A percentile compares a stretch with the other conserved stretches of the same genome.
Conservation (phyloP, 2,113 vertebrate species). For the Choloepus hoffmanni region DNA sequence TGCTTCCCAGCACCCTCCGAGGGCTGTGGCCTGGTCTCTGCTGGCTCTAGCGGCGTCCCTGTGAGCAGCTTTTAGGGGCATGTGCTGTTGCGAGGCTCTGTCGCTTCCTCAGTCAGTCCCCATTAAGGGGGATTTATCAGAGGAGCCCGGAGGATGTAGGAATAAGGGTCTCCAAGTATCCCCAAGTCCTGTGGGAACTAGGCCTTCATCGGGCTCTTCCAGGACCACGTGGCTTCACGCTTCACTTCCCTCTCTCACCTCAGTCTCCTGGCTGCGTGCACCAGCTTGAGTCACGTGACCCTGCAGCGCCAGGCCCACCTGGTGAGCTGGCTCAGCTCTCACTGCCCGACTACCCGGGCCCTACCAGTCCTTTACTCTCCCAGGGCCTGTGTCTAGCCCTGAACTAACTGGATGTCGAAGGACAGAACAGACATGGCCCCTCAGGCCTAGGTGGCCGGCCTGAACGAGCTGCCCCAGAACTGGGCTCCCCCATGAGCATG, state of each 20-base stretch:
- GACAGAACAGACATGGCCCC: rapidly evolving
- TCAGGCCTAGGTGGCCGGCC: not conserved
- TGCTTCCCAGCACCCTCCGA: rapidly evolving
- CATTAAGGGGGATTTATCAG: rapidly evolving
- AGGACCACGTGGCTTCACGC: rapidly evolving
- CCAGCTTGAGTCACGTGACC: rapidly evolving
- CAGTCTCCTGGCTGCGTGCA: not conserved
- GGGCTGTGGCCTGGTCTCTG: rapidly evolving
- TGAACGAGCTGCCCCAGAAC: not conserved
- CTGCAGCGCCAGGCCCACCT: not conserved
- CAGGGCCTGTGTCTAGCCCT: not conserved
- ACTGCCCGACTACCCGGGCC: not conserved
- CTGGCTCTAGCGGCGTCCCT: not conserved
- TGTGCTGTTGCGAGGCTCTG: rapidly evolving
- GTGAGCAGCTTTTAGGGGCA: too few species aligned
- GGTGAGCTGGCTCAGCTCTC: not conserved
- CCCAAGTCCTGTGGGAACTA: rapidly evolving
- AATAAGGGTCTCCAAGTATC: rapidly evolving
- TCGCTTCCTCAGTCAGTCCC: not conserved
- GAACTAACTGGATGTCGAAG: not conserved
- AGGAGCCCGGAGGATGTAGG: too few species aligned
- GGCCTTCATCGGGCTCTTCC: not conserved
- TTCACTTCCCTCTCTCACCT: not conserved
- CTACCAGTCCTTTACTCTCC: not conserved
- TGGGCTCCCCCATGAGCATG: not conserved